Conservation (phyloP, 2,113 vertebrate genomes). For the Lucifuga dentata region DNA sequence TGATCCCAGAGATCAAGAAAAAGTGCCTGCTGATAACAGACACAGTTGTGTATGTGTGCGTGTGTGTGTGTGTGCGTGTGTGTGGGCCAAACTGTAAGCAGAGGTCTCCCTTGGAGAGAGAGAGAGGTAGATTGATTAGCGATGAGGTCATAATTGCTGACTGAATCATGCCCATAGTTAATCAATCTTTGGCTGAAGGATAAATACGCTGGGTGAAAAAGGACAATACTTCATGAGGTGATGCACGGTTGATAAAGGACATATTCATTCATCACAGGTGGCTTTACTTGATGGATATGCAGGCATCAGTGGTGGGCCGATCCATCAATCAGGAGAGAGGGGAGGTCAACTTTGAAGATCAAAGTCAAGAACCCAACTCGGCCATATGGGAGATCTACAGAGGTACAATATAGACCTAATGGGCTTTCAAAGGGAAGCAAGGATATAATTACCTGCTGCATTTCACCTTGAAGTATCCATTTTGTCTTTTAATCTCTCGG, state of each 20-base stretch:
- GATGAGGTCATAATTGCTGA: slow-evolving; percentile 82
- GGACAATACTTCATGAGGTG: slow-evolving; percentile 81
- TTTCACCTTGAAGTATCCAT: slow-evolving; percentile 65
- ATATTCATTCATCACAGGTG: slow-evolving; percentile 81
- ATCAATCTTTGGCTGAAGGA: slow-evolving; percentile 81
- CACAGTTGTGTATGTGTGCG: slow-evolving; percentile 8
- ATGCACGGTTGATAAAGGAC: slow-evolving; percentile 82
- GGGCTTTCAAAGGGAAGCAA: slow-evolving; percentile 57
- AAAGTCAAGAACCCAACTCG: slow-evolving; percentile 69
- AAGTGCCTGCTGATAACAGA: slow-evolving; percentile 45
- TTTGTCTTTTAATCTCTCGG: slow-evolving; percentile 58
- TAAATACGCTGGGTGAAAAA: slow-evolving; percentile 74
- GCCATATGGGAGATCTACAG: slow-evolving; percentile 37
- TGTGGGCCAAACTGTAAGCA: slow-evolving; percentile 44
- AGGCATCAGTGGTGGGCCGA: slow-evolving; percentile 66
- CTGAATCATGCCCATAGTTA: slow-evolving; percentile 77
- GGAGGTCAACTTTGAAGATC: slow-evolving; percentile 84
- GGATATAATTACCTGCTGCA: slow-evolving; percentile 62
- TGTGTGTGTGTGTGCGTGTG: not conserved
- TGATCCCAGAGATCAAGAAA: slow-evolving; percentile 48
- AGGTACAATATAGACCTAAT: slow-evolving; percentile 55
- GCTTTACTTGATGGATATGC: slow-evolving; percentile 80
- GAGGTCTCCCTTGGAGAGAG: slow-evolving; percentile 41
- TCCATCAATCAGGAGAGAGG: slow-evolving; percentile 77
- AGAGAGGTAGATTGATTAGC: slow-evolving; percentile 76